These are phyloP conservation scores for Diadegma fenestrale DNA, from an alignment of 2,888 invertebrate species.

Conservation along the genomic window DNA sequence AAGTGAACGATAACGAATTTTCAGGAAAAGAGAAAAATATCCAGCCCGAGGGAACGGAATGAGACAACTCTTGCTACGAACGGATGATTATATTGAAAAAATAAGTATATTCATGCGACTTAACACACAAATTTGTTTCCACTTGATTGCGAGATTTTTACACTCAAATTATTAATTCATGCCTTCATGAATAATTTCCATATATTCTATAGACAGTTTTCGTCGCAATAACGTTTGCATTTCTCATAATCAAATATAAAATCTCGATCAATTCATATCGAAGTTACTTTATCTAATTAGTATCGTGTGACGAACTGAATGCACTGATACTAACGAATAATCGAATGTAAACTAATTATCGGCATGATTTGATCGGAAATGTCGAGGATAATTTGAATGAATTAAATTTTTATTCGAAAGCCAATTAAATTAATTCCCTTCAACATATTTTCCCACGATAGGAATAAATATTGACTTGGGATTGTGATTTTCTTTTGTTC, in stretches of 20 bases:
- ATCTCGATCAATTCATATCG: neutral
- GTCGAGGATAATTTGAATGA: neutral
- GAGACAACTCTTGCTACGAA: conserved; percentile 11
- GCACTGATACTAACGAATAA: neutral
- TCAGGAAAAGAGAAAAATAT: conserved; percentile 43
- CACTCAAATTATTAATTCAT: neutral
- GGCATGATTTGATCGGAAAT: neutral
- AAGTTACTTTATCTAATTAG: conserved; percentile 17
- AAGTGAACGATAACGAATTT: conserved; percentile 35
- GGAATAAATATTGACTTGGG: neutral
- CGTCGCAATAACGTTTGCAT: neutral
- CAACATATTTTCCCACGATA: neutral
- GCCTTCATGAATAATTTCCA: neutral
- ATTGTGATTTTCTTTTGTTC: neutral
- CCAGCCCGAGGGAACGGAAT: conserved; percentile 26
- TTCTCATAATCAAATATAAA: neutral
- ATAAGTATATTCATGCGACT: conserved; percentile 45
- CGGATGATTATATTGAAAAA: conserved; percentile 19
- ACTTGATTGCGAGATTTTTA: neutral
- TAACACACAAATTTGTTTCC: conserved; percentile 15
- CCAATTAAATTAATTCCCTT: neutral
- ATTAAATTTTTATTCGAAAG: neutral
- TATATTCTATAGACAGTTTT: neutral
- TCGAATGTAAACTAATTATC: neutral
- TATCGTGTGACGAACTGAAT: neutral